Evolutionary conservation across 2,797 vertebrate genomes (phyloP), one percentile per base, ranked within the genome.

Genomic region (Rhincodon typus): DNA sequence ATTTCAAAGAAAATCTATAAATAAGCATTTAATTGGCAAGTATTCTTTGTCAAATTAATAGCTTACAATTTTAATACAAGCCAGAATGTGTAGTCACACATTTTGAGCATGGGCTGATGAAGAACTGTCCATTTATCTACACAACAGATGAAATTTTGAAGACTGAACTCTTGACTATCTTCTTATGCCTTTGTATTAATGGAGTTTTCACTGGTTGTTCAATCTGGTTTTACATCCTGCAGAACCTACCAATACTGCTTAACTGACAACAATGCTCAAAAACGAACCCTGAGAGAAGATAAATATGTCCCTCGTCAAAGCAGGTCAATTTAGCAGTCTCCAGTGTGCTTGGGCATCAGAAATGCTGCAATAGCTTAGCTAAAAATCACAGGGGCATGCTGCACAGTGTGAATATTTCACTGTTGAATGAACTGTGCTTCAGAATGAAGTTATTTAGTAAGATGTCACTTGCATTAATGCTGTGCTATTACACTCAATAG

Each of bases 281-380:
- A 27, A 34, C 6, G 27, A 94, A 74, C 25, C 19, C 30, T 94
- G 69, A 53, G 74, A 72, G 74, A 74, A 74, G 25, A 53, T 94
- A 74, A 53, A 53, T 72, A 94, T n/a, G 42, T 94, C 42, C 38
- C 69, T 27, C 8, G 13, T 94, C 38, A 69, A 72, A 94, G 67
- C 93, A 94, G 69, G 42, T 42, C 62, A 94, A 72, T 94, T 94
- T 94, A 94, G 21, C 91, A 50, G 93, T 50, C 67, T 94, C 67
- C 93, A 70, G 93, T 50, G 67, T 50, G 67, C 3, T 72, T 4
- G 30, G 42, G 66, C 91, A 50, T 94, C 93, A 72, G 93, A 70
- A 94, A 94, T 70, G 66, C 67, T 70, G 67, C 93, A 94, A 94
- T 94, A 50, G 17, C 12, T 72, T 94, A 67, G 67, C 23, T 46